Base-by-base conservation (phyloP, 1,140 invertebrate genomes). In the Scaptomyza montana region DNA sequence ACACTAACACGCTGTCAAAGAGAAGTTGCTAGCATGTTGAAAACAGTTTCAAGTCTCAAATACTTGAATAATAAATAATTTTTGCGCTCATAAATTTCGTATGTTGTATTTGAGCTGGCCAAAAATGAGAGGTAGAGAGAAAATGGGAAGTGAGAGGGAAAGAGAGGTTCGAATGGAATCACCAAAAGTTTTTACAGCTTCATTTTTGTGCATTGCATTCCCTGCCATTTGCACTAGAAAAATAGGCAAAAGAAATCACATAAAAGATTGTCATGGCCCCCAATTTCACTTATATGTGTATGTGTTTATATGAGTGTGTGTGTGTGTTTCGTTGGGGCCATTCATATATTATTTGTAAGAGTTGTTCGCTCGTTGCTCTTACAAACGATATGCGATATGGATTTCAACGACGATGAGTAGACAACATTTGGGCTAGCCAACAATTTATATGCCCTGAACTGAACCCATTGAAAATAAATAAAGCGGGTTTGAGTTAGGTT, bases 11-110 rank as follows among this genome's bases (percentile, higher is more conserved):
- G 53, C 56, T 13, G 53, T 39, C 67, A 28, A 57, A 71, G 19
- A 50, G 30, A 54, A 71, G 16, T 13, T 51, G 54, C 45, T 9
- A 13, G 49, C 50, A 46, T 33, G 41, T 16, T 57, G 66, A 49
- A 59, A 55, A 54, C 46, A 55, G 53, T 53, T 64, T 51, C 39
- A 65, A 59, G 55, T 65, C 70, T 71, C 64, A 69, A 59, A 79
- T 54, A 53, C 68, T 60, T 45, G 61, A 45, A 67, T 72, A 74
- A 82, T 89, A 89, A 89, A 89, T 89, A 89, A 89, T 89, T 78
- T 89, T 78, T 84, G 54, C 49, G 70, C 77, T 89, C 85, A 89
- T 89, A 89, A 89, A 89, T 89, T 89, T 80, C n/a, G 61, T 79
- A 89, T 79, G 79, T 61, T 71, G 61, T 62, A 59, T 28, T 43